Conservation (phyloP, 2,113 vertebrate species). For the Siniperca chuatsi region DNA sequence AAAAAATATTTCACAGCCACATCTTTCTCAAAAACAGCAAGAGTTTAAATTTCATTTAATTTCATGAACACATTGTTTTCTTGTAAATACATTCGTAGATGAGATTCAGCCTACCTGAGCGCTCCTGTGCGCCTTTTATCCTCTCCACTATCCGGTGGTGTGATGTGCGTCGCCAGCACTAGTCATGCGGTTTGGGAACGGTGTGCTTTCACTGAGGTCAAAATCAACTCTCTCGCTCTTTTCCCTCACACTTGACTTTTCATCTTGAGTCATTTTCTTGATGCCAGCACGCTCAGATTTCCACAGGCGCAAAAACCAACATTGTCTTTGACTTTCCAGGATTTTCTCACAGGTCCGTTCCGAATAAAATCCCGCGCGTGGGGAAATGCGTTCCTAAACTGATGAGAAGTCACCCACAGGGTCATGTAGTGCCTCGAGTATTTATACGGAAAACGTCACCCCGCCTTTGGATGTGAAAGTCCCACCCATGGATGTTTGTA, state of each 20-base stretch:
- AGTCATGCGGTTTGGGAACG: background rate
- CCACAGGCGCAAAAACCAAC: background rate
- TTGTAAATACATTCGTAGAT: background rate
- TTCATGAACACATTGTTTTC: background rate
- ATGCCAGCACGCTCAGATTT: background rate
- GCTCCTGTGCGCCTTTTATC: slow-evolving; percentile 25
- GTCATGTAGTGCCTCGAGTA: slow-evolving; percentile 8
- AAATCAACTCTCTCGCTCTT: slow-evolving; percentile 8
- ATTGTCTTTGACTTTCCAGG: background rate
- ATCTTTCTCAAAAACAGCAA: background rate
- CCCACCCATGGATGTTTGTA: slow-evolving; percentile 57
- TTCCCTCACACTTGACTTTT: slow-evolving; percentile 21
- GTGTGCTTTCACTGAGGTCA: background rate
- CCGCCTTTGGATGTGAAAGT: slow-evolving; percentile 52
- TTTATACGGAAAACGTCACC: slow-evolving; percentile 57
- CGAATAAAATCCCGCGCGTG: background rate
- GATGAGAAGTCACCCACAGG: slow-evolving; percentile 7
- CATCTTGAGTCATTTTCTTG: slow-evolving; percentile 38
- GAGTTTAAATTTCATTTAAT: background rate
- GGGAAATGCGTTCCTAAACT: background rate
- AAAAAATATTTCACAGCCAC: background rate
- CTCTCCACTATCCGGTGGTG: slow-evolving; percentile 24
- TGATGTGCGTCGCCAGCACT: slow-evolving; percentile 11
- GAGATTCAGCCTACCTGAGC: slow-evolving; percentile 48
- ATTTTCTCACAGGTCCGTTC: background rate